These are phyloP conservation scores for Muscicapa comitata DNA, from an alignment of 2,797 vertebrate species.

Conservation along the genomic window DNA sequence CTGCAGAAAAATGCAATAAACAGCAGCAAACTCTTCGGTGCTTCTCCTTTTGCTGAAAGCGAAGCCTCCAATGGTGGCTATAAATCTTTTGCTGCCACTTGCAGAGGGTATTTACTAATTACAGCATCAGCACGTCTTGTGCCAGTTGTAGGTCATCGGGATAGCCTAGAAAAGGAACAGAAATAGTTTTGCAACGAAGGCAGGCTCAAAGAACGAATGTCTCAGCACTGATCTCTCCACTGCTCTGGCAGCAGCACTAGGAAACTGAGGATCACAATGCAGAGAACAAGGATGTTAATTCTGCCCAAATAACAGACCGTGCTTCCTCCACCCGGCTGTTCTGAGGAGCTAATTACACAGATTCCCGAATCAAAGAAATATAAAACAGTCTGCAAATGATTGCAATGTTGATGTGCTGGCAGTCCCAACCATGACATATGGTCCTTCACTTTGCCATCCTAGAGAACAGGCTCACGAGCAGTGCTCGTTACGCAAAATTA, in stretches of 20 bases:
- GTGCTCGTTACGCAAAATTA: neutral
- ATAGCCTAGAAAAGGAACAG: constrained; percentile 26
- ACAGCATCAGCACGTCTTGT: neutral
- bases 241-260: neutral
- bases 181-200: constrained; percentile 32
- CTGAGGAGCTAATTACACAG: constrained; percentile 59
- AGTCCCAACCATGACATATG: constrained; percentile 62
- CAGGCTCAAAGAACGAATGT: neutral
- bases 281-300: constrained; percentile 57
- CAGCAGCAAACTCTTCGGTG: neutral
- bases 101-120: constrained; percentile 30
- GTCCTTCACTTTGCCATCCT: constrained; percentile 56
- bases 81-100: constrained; percentile 31
- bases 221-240: constrained; percentile 4
- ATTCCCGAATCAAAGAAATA: constrained; percentile 48
- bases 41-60: neutral
- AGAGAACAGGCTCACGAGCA: constrained; percentile 36
- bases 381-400: constrained; percentile 59
- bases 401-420: constrained; percentile 64
- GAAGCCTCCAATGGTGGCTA: neutral
- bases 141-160: neutral
- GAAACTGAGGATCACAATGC: constrained; percentile 43
- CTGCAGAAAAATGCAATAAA: neutral
- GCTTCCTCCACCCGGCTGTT: constrained; percentile 49
- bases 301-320: constrained; percentile 64